Evolutionary conservation across 2,888 invertebrate genomes (phyloP).

Genomic region (Sericinus montela): DNA sequence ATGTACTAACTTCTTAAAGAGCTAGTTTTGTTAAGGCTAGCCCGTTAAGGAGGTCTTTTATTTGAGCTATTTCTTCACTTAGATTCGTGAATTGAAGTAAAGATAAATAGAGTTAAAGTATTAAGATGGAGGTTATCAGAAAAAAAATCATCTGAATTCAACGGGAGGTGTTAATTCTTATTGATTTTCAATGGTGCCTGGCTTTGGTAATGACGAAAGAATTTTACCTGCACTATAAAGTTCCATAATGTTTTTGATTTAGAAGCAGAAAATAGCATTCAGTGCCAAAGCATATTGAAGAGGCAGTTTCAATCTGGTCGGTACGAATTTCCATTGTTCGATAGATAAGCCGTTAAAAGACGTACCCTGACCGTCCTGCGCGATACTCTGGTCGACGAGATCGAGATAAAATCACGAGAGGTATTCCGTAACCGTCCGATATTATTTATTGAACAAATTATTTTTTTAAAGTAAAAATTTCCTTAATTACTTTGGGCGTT

Average conservation of each 20-base stretch:
- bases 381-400: constrained; percentile 23
- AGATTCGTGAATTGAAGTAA: too few relatives aligned
- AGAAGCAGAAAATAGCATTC: not conserved
- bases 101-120: too few relatives aligned
- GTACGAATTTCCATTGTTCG: constrained; percentile 27
- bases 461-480: not conserved
- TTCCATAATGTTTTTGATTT: not conserved
- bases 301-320: constrained; percentile 12
- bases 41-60: too few relatives aligned
- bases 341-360: constrained; percentile 31
- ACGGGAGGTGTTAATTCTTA: too few relatives aligned
- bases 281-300: constrained; percentile 2
- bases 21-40: too few relatives aligned
- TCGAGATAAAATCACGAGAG: constrained; percentile 19
- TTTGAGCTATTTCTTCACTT: too few relatives aligned
- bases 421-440: constrained; percentile 23
- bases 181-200: too few relatives aligned
- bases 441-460: not conserved
- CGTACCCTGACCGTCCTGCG: constrained; percentile 23
- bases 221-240: not conserved
- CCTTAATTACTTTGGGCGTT: too few relatives aligned
- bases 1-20: too few relatives aligned
- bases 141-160: too few relatives aligned
- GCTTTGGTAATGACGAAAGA: too few relatives aligned
- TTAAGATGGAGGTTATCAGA: too few relatives aligned